Percentiles rank a stretch among this genome's conserved stretches.
These are phyloP conservation scores for Unio pictorum DNA, from an alignment of 2,888 invertebrate genomes.

Conservation along the genomic window DNA sequence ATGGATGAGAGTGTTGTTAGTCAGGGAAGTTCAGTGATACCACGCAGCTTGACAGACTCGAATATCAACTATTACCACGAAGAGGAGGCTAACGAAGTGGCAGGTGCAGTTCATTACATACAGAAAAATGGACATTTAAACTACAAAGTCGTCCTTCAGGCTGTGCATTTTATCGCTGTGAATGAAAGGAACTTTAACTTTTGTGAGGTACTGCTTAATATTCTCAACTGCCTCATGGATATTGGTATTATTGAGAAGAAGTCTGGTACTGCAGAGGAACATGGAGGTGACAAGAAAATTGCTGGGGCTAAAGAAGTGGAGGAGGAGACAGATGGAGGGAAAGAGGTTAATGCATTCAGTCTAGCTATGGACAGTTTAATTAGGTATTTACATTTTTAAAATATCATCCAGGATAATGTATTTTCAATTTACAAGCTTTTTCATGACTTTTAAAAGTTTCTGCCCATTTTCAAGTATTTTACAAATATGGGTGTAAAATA, in stretches of 20 bases:
- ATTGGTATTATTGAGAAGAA: conserved; percentile 79
- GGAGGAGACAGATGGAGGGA: conserved; percentile 21
- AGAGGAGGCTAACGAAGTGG: conserved; percentile 78
- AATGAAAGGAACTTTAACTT: conserved; percentile 90
- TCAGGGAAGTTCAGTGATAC: conserved; percentile 76
- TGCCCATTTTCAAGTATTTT: too few species aligned
- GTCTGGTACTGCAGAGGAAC: conserved; percentile 18
- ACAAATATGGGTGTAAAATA: too few species aligned
- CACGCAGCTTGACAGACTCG: conserved; percentile 68
- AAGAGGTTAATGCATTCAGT: conserved; percentile 76
- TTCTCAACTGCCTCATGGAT: conserved; percentile 92
- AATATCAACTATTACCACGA: conserved; percentile 64
- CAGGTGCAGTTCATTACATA: conserved; percentile 86
- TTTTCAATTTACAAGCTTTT: too few species aligned
- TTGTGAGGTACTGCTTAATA: conserved; percentile 92
- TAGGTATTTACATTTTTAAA: conserved; percentile 58
- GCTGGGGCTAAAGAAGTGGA: conserved; percentile 14
- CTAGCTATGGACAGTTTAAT: conserved; percentile 81
- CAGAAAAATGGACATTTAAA: conserved; percentile 96
- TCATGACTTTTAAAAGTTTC: too few species aligned
- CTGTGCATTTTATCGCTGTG: conserved; percentile 88
- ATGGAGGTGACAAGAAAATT: conserved; percentile 18
- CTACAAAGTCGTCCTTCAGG: conserved; percentile 82
- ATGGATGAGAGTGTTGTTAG: conserved; percentile 78
- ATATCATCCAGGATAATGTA: too few species aligned